phyloP scores from a whole-genome alignment of 2,797 vertebrate species.

The Apodemus agrarius region DNA sequence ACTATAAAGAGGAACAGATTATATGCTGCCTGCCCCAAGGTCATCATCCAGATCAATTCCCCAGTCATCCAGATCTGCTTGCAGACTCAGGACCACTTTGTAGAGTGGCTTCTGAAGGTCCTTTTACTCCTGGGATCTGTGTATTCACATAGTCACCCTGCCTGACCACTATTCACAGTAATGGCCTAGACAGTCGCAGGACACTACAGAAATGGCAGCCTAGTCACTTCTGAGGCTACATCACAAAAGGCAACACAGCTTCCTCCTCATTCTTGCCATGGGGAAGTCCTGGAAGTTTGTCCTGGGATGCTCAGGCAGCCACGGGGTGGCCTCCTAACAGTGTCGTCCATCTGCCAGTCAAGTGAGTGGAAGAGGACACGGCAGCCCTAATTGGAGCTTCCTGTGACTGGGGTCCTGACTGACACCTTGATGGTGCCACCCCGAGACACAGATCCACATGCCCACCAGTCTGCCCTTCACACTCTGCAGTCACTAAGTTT shows the following conservation, averaged over 20 bases:
- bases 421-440: neutral
- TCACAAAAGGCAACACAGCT: neutral
- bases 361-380: neutral
- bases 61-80: neutral
- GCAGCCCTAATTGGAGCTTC: neutral
- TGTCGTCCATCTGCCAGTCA: neutral
- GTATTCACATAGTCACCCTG: neutral
- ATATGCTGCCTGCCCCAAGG: neutral
- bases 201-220: neutral
- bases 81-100: neutral
- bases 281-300: neutral
- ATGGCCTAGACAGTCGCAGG: neutral
- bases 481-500: neutral
- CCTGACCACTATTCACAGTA: neutral
- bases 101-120: neutral
- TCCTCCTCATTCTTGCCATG: neutral
- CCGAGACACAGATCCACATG: neutral
- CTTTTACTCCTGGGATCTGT: neutral
- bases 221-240: neutral
- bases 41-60: neutral
- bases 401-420: neutral
- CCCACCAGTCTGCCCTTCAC: neutral
- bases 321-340: neutral
- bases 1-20: neutral
- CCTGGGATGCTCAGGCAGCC: neutral